Conservation (phyloP, 2,888 invertebrate species). For the Sphaerophoria rueppellii region DNA sequence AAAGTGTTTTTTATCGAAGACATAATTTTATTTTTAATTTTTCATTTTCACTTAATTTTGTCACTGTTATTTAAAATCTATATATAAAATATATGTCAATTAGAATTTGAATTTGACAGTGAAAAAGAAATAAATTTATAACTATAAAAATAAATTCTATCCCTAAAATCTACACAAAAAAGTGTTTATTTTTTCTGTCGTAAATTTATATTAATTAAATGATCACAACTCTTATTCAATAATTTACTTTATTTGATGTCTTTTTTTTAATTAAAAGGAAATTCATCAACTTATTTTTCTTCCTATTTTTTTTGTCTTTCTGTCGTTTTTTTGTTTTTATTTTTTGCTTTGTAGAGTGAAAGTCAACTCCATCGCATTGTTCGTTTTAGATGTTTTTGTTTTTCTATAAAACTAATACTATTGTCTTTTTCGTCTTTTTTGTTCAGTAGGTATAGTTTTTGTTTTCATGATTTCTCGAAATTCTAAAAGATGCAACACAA, state of each 20-base stretch:
- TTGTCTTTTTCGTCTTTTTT: constrained; percentile 21
- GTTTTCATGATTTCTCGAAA: constrained; percentile 39
- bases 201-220: constrained; percentile 80
- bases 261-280: constrained; percentile 34
- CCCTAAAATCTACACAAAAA: constrained; percentile 66
- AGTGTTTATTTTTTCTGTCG: constrained; percentile 45
- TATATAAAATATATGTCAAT: constrained; percentile 47
- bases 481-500: constrained; percentile 56
- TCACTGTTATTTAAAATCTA: constrained; percentile 22
- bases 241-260: constrained; percentile 63
- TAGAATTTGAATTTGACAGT: constrained; percentile 32
- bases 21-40: constrained; percentile 34
- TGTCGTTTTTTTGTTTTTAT: constrained; percentile 46
- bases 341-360: constrained; percentile 28
- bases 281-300: constrained; percentile 25
- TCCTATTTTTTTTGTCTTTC: not conserved
- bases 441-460: constrained; percentile 50
- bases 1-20: constrained; percentile 20
- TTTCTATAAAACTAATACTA: constrained; percentile 41
- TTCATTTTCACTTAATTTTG: constrained; percentile 15
- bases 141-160: constrained; percentile 51
- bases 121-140: constrained; percentile 41
- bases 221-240: constrained; percentile 82
- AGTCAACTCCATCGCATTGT: constrained; percentile 37
- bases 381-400: constrained; percentile 37